phyloP scores from a whole-genome alignment of 1,140 invertebrate genomes.

The Drosophila grimshawi region DNA sequence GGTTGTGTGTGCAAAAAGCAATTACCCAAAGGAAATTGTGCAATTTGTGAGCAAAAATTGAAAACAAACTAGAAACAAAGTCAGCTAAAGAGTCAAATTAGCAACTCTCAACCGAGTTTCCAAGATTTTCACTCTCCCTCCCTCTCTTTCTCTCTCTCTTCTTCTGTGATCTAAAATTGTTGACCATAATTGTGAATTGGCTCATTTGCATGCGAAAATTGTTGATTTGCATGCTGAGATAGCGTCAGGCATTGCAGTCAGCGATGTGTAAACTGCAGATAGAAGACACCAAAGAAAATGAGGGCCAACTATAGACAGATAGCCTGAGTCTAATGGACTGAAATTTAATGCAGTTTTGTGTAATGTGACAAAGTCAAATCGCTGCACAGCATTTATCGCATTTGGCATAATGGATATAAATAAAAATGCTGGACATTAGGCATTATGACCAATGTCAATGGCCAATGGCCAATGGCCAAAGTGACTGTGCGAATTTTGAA shows the following conservation, averaged over 20 bases:
- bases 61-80: constrained; percentile 51
- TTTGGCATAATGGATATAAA: constrained; percentile 36
- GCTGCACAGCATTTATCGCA: constrained; percentile 31
- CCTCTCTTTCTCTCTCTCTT: not conserved
- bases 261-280: constrained; percentile 73
- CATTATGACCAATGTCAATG: too few relatives aligned
- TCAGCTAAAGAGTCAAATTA: constrained; percentile 5
- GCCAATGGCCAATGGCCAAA: not conserved
- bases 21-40: constrained; percentile 73
- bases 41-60: constrained; percentile 71
- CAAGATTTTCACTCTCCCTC: not conserved
- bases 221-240: constrained; percentile 36
- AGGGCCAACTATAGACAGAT: not conserved
- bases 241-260: constrained; percentile 55
- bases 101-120: not conserved
- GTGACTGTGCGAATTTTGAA: constrained; percentile 11
- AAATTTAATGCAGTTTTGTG: constrained; percentile 71
- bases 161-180: constrained; percentile 7
- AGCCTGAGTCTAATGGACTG: constrained; percentile 64
- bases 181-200: constrained; percentile 24
- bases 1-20: constrained; percentile 52
- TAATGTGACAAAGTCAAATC: constrained; percentile 54
- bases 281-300: constrained; percentile 56
- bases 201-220: constrained; percentile 43
- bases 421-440: constrained; percentile 38